Base-by-base conservation (phyloP, 2,888 invertebrate species). In the Eugnorisma glareosa region DNA sequence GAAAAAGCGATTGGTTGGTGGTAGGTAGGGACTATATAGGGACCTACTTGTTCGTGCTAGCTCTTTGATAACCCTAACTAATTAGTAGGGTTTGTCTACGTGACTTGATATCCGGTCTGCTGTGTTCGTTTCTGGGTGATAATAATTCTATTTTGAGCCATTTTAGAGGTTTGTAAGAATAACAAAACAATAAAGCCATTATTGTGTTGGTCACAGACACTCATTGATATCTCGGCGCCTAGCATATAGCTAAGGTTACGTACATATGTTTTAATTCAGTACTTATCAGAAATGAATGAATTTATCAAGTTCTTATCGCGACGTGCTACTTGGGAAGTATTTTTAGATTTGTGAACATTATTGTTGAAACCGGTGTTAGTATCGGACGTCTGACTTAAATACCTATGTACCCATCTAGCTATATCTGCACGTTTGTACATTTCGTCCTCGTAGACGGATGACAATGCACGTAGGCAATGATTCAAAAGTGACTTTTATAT, bases 281-380 rank as follows among this genome's bases (percentile, higher is more conserved):
- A 15, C 31, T 79, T 86, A 84, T 87, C 87, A 69, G 80, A 54
- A 83, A 28, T 83, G 67, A 83, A 86, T 86, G 71, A 79, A 67
- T 70, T 72, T 75, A 84, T 84, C 81, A 66, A 8, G 15, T n/a
- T n/a, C 24, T 84, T 87, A 84, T 84, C 87, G 74, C 59, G 31
- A 15, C 73, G 67, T 21, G 74, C 84, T 69, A 54, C 81, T 73
- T 64, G 31, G n/a, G 2, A 40, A 78, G 64, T 83, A 84, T 83
- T 83, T 67, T 73, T 86, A 79, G 59, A 71, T 66, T 59, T 40
- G 37, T 43, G 73, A 51, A 64, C 73, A 45, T 64, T 75, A 75
- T 82, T 82, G 70, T 82, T 85, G 31, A 21, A 40, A 13, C 28
- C 61, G 54, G 51, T 18, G 59, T 37, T 0, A 35, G 54, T 37